A percentile compares a stretch with the other conserved stretches of the same genome.
These are phyloP conservation scores for Mastomys coucha DNA, from an alignment of 2,113 vertebrate species.

Conservation along the genomic window DNA sequence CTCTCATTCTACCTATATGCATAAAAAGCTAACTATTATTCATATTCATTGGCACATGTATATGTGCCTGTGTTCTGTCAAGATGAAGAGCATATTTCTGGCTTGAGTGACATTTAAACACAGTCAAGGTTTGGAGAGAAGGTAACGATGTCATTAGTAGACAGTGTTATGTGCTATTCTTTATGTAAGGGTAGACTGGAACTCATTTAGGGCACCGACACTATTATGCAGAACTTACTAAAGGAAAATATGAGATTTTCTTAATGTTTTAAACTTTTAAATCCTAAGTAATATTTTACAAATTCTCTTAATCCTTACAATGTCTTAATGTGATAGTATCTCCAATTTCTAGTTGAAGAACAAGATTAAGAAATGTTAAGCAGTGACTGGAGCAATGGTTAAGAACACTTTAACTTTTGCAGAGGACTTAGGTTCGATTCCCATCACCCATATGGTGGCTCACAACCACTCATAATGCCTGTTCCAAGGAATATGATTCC, in stretches of 20 bases:
- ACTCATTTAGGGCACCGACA: neutral
- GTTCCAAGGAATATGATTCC: neutral
- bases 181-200: no score
- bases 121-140: neutral
- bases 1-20: neutral
- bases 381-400: neutral
- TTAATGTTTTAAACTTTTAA: neutral
- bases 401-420: no score
- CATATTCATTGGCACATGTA: neutral
- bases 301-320: neutral
- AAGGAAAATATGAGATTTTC: neutral
- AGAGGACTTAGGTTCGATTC: neutral
- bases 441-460: neutral
- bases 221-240: neutral
- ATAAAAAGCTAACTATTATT: neutral
- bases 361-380: neutral
- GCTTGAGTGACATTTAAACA: slow-evolving; percentile 1
- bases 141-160: neutral
- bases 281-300: neutral
- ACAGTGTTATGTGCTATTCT: neutral
- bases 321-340: neutral
- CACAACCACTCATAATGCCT: neutral
- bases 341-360: neutral
- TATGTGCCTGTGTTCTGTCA: neutral
- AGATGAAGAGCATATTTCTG: neutral